Conservation (phyloP, 2,113 vertebrate species). For the Perca flavescens region DNA sequence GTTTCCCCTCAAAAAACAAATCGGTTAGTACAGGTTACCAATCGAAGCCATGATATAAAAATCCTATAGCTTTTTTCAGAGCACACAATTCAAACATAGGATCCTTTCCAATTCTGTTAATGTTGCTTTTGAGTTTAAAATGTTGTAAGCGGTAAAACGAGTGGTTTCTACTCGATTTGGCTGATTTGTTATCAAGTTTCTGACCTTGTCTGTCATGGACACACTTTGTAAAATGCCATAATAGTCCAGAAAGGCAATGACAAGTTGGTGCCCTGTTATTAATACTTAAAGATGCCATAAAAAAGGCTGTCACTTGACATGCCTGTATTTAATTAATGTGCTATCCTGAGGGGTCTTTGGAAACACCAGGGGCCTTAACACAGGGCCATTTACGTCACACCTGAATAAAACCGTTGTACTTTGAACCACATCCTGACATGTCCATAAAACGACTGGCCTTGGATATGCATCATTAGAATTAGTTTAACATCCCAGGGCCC, state of each 20-base stretch:
- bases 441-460: constrained; percentile 9
- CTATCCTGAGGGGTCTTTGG: constrained; percentile 2
- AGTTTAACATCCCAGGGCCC: constrained; percentile 38
- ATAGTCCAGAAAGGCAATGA: constrained; percentile 20
- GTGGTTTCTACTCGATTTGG: background rate
- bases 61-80: background rate
- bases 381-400: background rate
- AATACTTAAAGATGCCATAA: constrained; percentile 16
- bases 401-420: constrained; percentile 17
- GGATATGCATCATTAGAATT: constrained; percentile 36
- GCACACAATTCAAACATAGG: background rate
- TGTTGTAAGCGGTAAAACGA: background rate
- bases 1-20: constrained; percentile 10
- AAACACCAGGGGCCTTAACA: background rate
- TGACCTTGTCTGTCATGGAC: constrained; percentile 1
- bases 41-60: background rate
- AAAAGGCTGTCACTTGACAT: background rate
- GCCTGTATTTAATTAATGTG: constrained; percentile 29
- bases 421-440: constrained; percentile 10
- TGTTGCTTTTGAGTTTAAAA: background rate
- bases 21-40: background rate
- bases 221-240: constrained; percentile 10
- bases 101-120: background rate
- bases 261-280: background rate
- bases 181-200: background rate